These are phyloP conservation scores for Standfussiana lucernea DNA, from an alignment of 2,888 invertebrate genomes.

Conservation along the genomic window DNA sequence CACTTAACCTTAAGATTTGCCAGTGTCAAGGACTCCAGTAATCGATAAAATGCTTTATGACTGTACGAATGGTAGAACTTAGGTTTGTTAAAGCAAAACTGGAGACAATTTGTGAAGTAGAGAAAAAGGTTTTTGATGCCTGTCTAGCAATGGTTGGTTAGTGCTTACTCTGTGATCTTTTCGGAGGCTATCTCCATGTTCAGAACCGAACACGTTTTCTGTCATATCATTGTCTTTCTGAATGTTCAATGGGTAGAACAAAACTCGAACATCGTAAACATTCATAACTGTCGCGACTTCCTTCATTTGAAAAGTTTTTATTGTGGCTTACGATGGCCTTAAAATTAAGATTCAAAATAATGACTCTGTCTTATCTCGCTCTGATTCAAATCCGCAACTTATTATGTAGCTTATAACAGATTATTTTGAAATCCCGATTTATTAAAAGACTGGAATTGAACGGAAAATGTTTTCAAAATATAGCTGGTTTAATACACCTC, in stretches of 20 bases:
- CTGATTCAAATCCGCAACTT: slow-evolving; percentile 16
- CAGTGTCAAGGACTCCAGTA: slow-evolving; percentile 52
- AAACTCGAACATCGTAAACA: not conserved
- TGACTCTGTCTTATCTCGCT: slow-evolving; percentile 16
- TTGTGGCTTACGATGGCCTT: not conserved
- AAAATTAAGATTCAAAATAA: slow-evolving; percentile 28
- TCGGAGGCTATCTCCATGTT: not conserved
- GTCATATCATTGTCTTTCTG: not conserved
- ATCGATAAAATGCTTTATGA: slow-evolving; percentile 46
- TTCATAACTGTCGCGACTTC: not conserved
- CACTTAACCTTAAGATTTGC: slow-evolving; percentile 24
- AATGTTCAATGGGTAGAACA: not conserved
- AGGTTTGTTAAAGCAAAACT: not conserved
- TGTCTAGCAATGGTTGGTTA: not conserved
- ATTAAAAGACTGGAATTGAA: not conserved
- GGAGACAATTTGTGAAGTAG: not conserved
- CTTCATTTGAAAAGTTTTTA: slow-evolving; percentile 1
- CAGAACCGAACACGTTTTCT: not conserved
- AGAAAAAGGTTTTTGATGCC: not conserved
- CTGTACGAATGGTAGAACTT: not conserved
- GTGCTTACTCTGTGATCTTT: not conserved
- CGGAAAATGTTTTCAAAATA: not conserved
- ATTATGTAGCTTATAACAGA: not conserved
- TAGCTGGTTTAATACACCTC: not conserved
- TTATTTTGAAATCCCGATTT: not conserved